A percentile compares a stretch with the other conserved stretches of the same genome.
These are phyloP conservation scores for Threskiornis aethiopicus DNA, from an alignment of 2,797 vertebrate species.

Conservation along the genomic window DNA sequence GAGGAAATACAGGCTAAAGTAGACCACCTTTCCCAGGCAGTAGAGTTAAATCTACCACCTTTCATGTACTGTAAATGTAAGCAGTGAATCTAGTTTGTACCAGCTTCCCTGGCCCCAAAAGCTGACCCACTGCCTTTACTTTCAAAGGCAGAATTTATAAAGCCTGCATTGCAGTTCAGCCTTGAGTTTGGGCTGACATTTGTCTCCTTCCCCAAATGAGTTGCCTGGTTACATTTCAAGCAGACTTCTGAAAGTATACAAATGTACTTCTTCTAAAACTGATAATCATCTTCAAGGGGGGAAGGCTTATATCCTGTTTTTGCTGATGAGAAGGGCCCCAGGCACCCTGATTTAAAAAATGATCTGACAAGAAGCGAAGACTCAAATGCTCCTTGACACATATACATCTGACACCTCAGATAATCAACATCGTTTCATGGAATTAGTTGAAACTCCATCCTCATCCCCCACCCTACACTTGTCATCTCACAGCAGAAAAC, in stretches of 20 bases:
- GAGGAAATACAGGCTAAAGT: not conserved
- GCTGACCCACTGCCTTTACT: not conserved
- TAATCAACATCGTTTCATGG: slow-evolving; percentile 56
- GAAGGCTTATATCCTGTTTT: slow-evolving; percentile 56
- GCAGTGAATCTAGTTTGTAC: not conserved
- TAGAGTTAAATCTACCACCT: not conserved
- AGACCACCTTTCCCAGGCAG: not conserved
- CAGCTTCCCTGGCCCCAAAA: not conserved
- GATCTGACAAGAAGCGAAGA: slow-evolving; percentile 50
- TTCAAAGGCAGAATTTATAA: slow-evolving; percentile 2
- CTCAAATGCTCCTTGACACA: slow-evolving; percentile 52
- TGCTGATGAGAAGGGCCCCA: slow-evolving; percentile 44
- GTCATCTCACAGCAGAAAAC: slow-evolving; percentile 45
- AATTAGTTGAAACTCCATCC: slow-evolving; percentile 64
- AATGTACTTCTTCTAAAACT: slow-evolving; percentile 47
- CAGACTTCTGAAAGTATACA: slow-evolving; percentile 46
- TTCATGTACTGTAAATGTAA: not conserved
- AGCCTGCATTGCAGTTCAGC: not conserved
- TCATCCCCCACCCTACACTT: not conserved
- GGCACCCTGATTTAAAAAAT: slow-evolving; percentile 63
- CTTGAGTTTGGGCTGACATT: slow-evolving; percentile 37
- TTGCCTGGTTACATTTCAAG: slow-evolving; percentile 45
- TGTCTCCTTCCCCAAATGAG: slow-evolving; percentile 42
- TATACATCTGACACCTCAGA: slow-evolving; percentile 56
- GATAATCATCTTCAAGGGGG: slow-evolving; percentile 38